Conservation (phyloP, 2,888 invertebrate species). For the Andrena trimmerana region DNA sequence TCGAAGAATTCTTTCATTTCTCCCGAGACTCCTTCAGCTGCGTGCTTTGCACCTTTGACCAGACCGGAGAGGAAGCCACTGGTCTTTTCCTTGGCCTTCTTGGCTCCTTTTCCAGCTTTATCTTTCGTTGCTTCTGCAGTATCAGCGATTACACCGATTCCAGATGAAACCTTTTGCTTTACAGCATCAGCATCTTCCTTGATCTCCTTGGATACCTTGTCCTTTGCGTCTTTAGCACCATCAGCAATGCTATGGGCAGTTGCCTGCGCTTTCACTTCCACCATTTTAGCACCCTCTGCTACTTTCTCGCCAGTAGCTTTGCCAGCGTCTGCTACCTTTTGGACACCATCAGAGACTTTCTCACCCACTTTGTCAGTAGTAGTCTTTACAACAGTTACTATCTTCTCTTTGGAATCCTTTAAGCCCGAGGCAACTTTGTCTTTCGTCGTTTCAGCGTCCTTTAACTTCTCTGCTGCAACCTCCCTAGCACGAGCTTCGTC, state of each 20-base stretch:
- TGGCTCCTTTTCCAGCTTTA: slow-evolving; percentile 69
- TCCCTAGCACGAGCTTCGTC: slow-evolving; percentile 66
- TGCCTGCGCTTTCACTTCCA: neutral
- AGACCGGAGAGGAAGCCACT: slow-evolving; percentile 77
- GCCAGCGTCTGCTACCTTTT: slow-evolving; percentile 22
- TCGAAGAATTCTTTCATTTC: slow-evolving; percentile 77
- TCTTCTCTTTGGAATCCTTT: slow-evolving; percentile 61
- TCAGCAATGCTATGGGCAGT: neutral
- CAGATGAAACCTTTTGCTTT: slow-evolving; percentile 53
- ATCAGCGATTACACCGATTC: slow-evolving; percentile 75
- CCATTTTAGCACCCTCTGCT: neutral
- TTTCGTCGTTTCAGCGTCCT: slow-evolving; percentile 51
- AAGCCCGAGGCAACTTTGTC: slow-evolving; percentile 46
- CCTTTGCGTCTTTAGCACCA: slow-evolving; percentile 24
- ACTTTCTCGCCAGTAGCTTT: slow-evolving; percentile 11
- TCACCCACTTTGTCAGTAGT: neutral
- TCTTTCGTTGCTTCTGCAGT: slow-evolving; percentile 84
- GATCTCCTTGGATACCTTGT: slow-evolving; percentile 60
- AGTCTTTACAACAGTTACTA: neutral
- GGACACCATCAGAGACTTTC: neutral
- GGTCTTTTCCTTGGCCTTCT: slow-evolving; percentile 75
- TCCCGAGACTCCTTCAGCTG: slow-evolving; percentile 66
- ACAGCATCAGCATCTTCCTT: slow-evolving; percentile 58
- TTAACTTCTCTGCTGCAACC: slow-evolving; percentile 50
- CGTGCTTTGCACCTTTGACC: slow-evolving; percentile 76